Percentiles rank a stretch among this genome's conserved stretches.
Evolutionary conservation across 53 echinoderm and acorn worm genomes (phyloP).

Genomic region (Holothuria leucospilota): DNA sequence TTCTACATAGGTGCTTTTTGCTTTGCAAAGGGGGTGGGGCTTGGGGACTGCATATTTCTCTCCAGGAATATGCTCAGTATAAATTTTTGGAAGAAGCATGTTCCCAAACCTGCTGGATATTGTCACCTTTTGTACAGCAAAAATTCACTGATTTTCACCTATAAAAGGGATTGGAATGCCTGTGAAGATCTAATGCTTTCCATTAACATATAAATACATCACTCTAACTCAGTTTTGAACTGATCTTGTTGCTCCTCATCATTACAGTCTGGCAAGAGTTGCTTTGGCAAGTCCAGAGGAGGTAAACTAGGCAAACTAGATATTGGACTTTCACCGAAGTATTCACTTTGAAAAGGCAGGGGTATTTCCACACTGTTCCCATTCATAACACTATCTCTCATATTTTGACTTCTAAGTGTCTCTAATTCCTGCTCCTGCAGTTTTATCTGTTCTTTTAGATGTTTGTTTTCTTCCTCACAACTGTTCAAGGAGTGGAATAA

Average conservation of each 20-base stretch:
- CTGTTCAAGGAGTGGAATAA: constrained; percentile 71
- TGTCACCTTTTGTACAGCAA: no score
- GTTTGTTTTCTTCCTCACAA: constrained; percentile 76
- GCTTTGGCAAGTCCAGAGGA: constrained; percentile 7
- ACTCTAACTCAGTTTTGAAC: neutral
- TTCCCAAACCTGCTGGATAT: no score
- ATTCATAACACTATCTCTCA: constrained; percentile 20
- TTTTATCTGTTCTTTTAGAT: constrained; percentile 56
- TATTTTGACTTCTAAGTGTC: constrained; percentile 13
- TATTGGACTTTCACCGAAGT: constrained; percentile 9
- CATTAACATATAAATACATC: no score
- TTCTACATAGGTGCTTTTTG: no score
- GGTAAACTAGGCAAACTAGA: constrained; percentile 26
- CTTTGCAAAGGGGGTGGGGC: no score
- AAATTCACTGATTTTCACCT: no score
- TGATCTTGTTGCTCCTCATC: neutral
- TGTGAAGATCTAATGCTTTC: no score
- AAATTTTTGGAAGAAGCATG: no score
- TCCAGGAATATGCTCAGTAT: no score
- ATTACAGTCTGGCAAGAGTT: constrained; percentile 1
- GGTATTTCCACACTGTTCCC: constrained; percentile 3
- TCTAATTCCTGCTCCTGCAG: constrained; percentile 59
- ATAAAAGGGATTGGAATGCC: no score
- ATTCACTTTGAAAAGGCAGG: constrained; percentile 15
- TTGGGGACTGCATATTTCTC: no score